Evolutionary conservation across 2,113 vertebrate species (phyloP).

Genomic region (Sinocyclocheilus grahami): DNA sequence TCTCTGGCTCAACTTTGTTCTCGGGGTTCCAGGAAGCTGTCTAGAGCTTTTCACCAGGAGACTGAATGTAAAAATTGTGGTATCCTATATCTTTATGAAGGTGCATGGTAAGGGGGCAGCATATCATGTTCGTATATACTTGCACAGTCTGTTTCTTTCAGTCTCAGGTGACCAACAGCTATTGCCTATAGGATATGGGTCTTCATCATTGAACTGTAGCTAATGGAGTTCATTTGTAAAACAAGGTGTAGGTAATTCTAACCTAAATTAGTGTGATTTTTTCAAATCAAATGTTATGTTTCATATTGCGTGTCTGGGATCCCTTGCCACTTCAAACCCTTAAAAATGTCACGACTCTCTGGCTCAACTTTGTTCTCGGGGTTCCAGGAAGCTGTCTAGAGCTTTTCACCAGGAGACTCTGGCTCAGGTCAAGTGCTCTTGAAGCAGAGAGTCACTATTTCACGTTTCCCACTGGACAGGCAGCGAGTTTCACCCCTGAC

Average conservation of each 20-base stretch:
- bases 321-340: not conserved
- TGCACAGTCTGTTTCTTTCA: constrained; percentile 7
- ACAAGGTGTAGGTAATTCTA: constrained; percentile 2
- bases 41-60: constrained; percentile 20
- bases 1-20: constrained; percentile 2
- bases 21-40: not conserved
- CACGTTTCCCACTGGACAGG: not conserved
- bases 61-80: not conserved
- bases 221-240: constrained; percentile 22
- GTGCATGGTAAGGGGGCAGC: not conserved
- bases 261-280: not conserved
- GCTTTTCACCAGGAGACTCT: constrained; percentile 10
- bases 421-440: constrained; percentile 20
- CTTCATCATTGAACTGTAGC: not conserved
- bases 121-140: not conserved
- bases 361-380: not conserved
- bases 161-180: not conserved
- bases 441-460: constrained; percentile 23
- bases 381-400: not conserved
- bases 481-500: not conserved
- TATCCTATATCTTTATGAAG: not conserved
- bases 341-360: constrained; percentile 4
- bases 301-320: constrained; percentile 1
- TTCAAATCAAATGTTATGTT: not conserved
- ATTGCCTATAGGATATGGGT: not conserved